Evolutionary conservation across 2,113 vertebrate species (phyloP), one percentile per base, ranked within the genome.

Genomic region (Dipodomys stephensi): DNA sequence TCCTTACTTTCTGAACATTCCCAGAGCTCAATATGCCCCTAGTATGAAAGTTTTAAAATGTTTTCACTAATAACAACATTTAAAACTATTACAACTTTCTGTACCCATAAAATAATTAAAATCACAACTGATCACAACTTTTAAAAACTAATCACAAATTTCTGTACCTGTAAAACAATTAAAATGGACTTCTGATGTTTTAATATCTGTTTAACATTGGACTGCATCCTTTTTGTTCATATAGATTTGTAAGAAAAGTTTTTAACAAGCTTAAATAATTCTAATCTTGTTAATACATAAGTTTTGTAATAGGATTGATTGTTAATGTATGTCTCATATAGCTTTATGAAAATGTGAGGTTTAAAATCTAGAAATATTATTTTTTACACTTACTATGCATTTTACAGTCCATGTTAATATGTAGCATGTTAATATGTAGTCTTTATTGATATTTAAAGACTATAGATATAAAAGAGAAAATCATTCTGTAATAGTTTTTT

Each of bases 211-310:
- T 80, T 78, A 62, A 28, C 44, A 72, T 90, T 27, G 30, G 65
- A 83, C 81, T 82, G 28, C 76, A 8, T 93, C 88, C 28, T 87
- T 18, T 83, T 79, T 92, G 32, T 88, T 95, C n/a, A 68, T 49
- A 80, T 30, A 69, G 23, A 86, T 64, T 32, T 64, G 3, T 90
- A 71, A 72, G 81, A 94, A 83, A 27, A 92, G 74, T 28, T 28
- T 88, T 88, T 88, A 78, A 64, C 23, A 86, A 83, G 18, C 16
- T 67, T 10, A n/a, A 73, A 82, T 73, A 85, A 83, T 7, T n/a
- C 89, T 44, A 73, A 32, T 60, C 62, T 87, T 27, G 83, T 20
- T 69, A 81, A 16, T 87, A 16, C 22, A 28, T 81, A 76, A 71
- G 62, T 93, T 81, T 80, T 81, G 57, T 80, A 46, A 69, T 81